Evolutionary conservation across 1,140 invertebrate species (phyloP).

Genomic region (Tribolium madens): DNA sequence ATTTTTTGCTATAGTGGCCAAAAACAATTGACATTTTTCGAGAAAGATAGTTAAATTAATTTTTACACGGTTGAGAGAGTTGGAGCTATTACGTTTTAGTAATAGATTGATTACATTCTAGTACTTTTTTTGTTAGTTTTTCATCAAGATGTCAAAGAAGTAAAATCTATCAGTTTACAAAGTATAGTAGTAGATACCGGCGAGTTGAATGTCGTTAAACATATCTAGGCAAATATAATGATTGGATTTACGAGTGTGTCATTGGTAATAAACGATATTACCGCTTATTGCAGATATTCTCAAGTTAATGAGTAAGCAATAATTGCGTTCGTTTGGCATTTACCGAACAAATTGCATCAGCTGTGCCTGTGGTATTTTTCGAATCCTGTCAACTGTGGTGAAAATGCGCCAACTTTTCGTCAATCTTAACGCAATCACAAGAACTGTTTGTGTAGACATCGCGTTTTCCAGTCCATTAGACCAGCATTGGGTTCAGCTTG

Average conservation of each 20-base stretch:
- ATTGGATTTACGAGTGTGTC: conserved; percentile 9
- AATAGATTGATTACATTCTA: too few relatives aligned
- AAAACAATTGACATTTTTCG: too few relatives aligned
- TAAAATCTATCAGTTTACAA: too few relatives aligned
- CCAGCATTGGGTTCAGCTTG: conserved; percentile 47
- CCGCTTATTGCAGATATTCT: conserved; percentile 12
- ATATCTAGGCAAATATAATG: conserved; percentile 27
- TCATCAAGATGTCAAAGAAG: too few relatives aligned
- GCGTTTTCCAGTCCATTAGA: conserved; percentile 64
- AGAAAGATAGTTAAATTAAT: too few relatives aligned
- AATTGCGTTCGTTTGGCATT: conserved; percentile 27
- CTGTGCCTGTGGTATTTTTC: not conserved
- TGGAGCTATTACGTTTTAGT: too few relatives aligned
- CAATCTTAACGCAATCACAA: conserved; percentile 53
- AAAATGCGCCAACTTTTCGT: not conserved
- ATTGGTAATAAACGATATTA: conserved; percentile 33
- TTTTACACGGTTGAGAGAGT: too few relatives aligned
- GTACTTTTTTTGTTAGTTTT: too few relatives aligned
- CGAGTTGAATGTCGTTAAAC: conserved; percentile 11
- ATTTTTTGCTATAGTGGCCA: too few relatives aligned
- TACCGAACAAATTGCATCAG: conserved; percentile 7
- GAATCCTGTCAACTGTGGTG: not conserved
- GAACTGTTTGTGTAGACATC: conserved; percentile 60
- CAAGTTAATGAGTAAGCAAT: conserved; percentile 30
- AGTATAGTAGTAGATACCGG: too few relatives aligned